These are phyloP conservation scores for Pegoplata infirma DNA, from an alignment of 2,888 invertebrate species.

Conservation along the genomic window DNA sequence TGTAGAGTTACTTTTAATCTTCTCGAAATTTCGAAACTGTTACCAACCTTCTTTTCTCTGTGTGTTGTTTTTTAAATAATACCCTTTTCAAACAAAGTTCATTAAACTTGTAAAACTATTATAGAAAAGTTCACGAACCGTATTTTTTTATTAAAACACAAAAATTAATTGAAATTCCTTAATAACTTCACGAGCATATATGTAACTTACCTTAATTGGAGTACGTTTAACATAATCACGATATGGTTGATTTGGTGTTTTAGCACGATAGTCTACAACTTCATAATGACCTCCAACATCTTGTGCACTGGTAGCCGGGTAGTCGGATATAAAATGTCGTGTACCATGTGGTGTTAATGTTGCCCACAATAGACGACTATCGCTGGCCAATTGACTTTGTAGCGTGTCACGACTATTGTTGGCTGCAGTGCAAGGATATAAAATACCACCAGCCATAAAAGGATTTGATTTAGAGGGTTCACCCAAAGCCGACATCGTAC, in stretches of 20 bases:
- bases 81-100: neutral
- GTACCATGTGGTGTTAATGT: slow-evolving; percentile 90
- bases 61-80: too few relatives aligned
- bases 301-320: slow-evolving; percentile 71
- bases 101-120: neutral
- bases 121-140: neutral
- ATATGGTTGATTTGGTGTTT: slow-evolving; percentile 70
- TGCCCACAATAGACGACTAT: slow-evolving; percentile 88
- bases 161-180: neutral
- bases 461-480: slow-evolving; percentile 79
- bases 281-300: slow-evolving; percentile 83
- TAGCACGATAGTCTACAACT: slow-evolving; percentile 81
- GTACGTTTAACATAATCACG: slow-evolving; percentile 75
- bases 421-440: slow-evolving; percentile 80
- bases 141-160: neutral
- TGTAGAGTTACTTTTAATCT: too few relatives aligned
- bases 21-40: too few relatives aligned
- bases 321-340: slow-evolving; percentile 86
- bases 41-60: too few relatives aligned
- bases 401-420: slow-evolving; percentile 79
- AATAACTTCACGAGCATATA: too few relatives aligned
- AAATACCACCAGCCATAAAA: slow-evolving; percentile 80
- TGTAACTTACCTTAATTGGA: slow-evolving; percentile 74
- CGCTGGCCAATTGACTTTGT: slow-evolving; percentile 80
- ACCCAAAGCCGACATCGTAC: slow-evolving; percentile 81